Evolutionary conservation across 2,113 vertebrate genomes (phyloP).

Genomic region (Dendropsophus ebraccatus): DNA sequence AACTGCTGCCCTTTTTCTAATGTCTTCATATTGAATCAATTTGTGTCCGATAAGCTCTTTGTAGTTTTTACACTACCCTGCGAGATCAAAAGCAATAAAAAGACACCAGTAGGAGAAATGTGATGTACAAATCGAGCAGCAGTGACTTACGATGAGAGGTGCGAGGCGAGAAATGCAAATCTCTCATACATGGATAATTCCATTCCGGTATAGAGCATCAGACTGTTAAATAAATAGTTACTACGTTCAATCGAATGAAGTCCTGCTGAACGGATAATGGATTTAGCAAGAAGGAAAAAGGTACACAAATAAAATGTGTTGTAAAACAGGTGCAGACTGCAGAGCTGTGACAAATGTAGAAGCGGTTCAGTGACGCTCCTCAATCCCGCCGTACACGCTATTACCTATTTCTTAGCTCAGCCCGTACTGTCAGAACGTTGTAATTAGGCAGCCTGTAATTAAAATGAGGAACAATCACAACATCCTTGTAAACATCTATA

Average conservation of each 20-base stretch:
- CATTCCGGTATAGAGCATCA: slow-evolving; percentile 10
- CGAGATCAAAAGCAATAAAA: slow-evolving; percentile 5
- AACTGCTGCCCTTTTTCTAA: not conserved
- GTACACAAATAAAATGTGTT: slow-evolving; percentile 7
- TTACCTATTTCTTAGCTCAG: not conserved
- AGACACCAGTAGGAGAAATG: not conserved
- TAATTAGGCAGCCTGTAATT: not conserved
- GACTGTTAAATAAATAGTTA: slow-evolving; percentile 33
- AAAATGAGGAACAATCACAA: slow-evolving; percentile 5
- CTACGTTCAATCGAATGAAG: slow-evolving; percentile 31
- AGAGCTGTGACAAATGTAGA: not conserved
- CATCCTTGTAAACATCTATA: not conserved
- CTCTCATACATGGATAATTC: slow-evolving; percentile 21
- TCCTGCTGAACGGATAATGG: slow-evolving; percentile 32
- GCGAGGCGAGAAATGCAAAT: slow-evolving; percentile 7
- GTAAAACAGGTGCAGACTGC: slow-evolving; percentile 6
- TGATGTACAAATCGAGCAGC: not conserved
- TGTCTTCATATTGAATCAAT: not conserved
- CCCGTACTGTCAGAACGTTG: not conserved
- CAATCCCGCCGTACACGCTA: not conserved
- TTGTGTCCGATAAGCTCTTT: not conserved
- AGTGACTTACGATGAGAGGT: not conserved
- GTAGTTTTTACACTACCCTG: not conserved
- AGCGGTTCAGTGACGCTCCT: not conserved
- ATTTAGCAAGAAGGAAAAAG: slow-evolving; percentile 1